Evolutionary conservation across 2,888 invertebrate genomes (phyloP).

Genomic region (Philereme transversata): DNA sequence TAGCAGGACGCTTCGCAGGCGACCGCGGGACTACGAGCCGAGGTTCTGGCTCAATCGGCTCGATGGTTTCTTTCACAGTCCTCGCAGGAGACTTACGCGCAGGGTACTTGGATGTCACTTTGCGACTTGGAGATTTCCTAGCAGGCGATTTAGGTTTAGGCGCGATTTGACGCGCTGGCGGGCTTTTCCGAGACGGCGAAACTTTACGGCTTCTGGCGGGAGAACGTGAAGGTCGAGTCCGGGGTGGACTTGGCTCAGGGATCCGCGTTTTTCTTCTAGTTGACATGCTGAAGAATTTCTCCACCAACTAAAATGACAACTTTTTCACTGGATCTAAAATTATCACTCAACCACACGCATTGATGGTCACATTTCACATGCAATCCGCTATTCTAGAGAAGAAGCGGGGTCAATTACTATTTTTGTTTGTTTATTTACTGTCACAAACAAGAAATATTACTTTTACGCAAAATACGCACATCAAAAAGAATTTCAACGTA

Average conservation of each 20-base stretch:
- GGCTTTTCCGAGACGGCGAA: conserved; percentile 63
- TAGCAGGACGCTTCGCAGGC: conserved; percentile 62
- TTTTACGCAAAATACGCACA: conserved; percentile 38
- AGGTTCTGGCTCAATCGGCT: conserved; percentile 37
- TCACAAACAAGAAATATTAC: conserved; percentile 25
- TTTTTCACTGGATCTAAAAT: conserved; percentile 58
- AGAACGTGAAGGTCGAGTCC: conserved; percentile 70
- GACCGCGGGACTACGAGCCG: conserved; percentile 54
- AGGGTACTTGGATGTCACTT: conserved; percentile 67
- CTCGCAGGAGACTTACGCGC: conserved; percentile 75
- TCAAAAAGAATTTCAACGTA: conserved; percentile 53
- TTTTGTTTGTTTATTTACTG: conserved; percentile 29
- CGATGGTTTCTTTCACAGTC: conserved; percentile 51
- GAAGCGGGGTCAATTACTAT: conserved; percentile 7
- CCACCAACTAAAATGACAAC: conserved; percentile 25
- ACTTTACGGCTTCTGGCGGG: conserved; percentile 73
- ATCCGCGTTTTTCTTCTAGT: conserved; percentile 59
- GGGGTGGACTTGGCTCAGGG: conserved; percentile 64
- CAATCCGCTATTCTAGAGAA: background rate
- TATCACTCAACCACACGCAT: conserved; percentile 68
- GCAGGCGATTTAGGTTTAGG: conserved; percentile 82
- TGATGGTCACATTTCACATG: conserved; percentile 44
- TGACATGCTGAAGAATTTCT: conserved; percentile 60
- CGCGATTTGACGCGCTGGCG: conserved; percentile 61
- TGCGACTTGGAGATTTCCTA: conserved; percentile 78